Evolutionary conservation across 2,888 invertebrate genomes (phyloP), one percentile per base, ranked within the genome.

Genomic region (Plagodis pulveraria): DNA sequence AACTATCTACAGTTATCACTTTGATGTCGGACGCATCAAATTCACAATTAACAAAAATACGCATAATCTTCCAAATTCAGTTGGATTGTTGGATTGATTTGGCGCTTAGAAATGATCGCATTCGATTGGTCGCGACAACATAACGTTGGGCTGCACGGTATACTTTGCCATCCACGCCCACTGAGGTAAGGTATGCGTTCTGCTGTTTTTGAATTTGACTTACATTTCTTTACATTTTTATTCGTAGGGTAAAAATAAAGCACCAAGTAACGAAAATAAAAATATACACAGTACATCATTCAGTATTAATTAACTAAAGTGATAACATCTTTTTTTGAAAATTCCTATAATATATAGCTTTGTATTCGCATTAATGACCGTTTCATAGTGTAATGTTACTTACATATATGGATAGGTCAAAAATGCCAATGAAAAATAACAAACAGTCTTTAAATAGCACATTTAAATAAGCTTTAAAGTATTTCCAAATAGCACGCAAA

Each of bases 401-500:
- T 10, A 32, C 44, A 45, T 33, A 10, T 11, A 2, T 6, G 6
- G 35, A 46, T 7, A 35, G 8, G 6, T 5, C 6, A 34, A 46
- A 46, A 46, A 9, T 22, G 38, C 22, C 9, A 41, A 50, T 42
- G 1, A 36, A 35, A 45, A 45, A 41, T 45, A 6, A 54, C 34
- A 49, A 35, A 49, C 56, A 50, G 56, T 50, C 50, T 50, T 49
- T 11, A 41, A 41, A 50, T 1, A 56, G 36, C 48, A 52, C 41
- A n/a, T 22, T 22, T 22, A 22, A 22, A 22, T 51, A 48, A 58
- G 45, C 56, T 32, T 52, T 45, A 40, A 56, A 38, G 50, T 45
- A 42, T 43, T 34, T 45, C 47, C 22, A 48, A 50, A 50, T 47
- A 61, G 50, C 56, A 62, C 62, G 51, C 60, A 53, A 47, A 53